Evolutionary conservation across 2,888 invertebrate species (phyloP).

Genomic region (Linyphia triangularis): DNA sequence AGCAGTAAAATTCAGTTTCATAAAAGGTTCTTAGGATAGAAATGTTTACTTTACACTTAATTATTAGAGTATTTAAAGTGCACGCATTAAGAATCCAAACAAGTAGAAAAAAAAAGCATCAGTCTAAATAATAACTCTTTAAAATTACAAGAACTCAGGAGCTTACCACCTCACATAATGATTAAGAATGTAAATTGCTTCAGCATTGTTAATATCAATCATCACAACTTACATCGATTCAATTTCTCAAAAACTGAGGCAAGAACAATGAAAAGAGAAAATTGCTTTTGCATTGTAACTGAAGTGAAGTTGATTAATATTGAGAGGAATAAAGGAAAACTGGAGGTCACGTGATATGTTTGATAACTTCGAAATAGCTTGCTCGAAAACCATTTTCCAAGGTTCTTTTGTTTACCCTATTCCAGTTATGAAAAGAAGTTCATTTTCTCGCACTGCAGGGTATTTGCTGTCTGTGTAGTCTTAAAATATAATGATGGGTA

Average conservation of each 20-base stretch:
- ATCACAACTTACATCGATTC: slow-evolving; percentile 25
- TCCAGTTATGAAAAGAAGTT: slow-evolving; percentile 1
- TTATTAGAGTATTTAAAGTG: not conserved
- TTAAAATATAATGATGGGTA: slow-evolving; percentile 6
- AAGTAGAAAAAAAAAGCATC: not conserved
- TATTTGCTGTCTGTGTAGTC: not conserved
- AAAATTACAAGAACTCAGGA: not conserved
- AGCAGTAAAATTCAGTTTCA: too few species aligned
- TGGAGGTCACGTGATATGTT: slow-evolving; percentile 33
- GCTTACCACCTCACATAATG: not conserved
- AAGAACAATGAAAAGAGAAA: slow-evolving; percentile 49
- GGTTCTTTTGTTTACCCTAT: slow-evolving; percentile 8
- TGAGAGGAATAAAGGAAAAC: slow-evolving; percentile 4
- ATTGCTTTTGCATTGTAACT: slow-evolving; percentile 50
- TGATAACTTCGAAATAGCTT: slow-evolving; percentile 24
- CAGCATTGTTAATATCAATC: slow-evolving; percentile 53
- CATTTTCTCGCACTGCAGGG: not conserved
- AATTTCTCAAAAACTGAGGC: slow-evolving; percentile 19
- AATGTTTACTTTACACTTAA: not conserved
- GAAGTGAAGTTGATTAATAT: slow-evolving; percentile 63
- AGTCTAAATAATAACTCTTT: not conserved
- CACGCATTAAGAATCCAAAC: not conserved
- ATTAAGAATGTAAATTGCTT: slow-evolving; percentile 33
- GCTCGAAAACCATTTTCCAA: not conserved
- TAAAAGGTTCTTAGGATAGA: too few species aligned